Conservation (phyloP, 2,888 invertebrate species). For the Willowsia nigromaculata region DNA sequence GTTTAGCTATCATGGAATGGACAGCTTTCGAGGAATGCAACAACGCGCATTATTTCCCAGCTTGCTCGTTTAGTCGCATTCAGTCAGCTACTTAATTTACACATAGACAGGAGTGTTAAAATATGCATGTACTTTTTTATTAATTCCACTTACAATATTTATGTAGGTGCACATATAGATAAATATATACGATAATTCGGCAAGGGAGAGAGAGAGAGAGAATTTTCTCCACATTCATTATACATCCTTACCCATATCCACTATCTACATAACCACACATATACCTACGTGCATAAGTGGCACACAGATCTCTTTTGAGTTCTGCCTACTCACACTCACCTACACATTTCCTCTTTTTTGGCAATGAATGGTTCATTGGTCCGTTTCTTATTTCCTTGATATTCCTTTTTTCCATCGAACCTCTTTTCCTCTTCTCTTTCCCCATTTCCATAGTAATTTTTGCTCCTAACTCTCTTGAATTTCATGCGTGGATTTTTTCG, state of each 20-base stretch:
- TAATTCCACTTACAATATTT: not conserved
- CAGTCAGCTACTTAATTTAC: not conserved
- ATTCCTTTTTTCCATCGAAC: not conserved
- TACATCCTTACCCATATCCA: too few species aligned
- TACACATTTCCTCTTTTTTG: conserved; percentile 30
- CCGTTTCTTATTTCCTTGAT: conserved; percentile 27
- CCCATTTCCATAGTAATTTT: not conserved
- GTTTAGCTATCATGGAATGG: not conserved
- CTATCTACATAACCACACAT: not conserved
- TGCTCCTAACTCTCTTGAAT: not conserved
- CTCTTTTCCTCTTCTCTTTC: not conserved
- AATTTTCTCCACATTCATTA: too few species aligned
- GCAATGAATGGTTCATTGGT: conserved; percentile 48
- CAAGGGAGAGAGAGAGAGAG: not conserved
- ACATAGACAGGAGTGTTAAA: not conserved
- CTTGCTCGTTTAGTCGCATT: not conserved
- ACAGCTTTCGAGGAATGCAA: not conserved
- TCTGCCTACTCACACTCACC: not conserved
- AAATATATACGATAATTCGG: not conserved
- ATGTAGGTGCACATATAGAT: too few species aligned
- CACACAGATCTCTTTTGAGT: not conserved
- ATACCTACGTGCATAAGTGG: not conserved
- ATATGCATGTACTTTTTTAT: not conserved
- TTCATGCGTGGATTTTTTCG: conserved; percentile 9
- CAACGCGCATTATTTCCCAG: not conserved